Percentiles rank a stretch among this genome's conserved stretches.
These are phyloP conservation scores for Rhinogobius similis DNA, from an alignment of 2,113 vertebrate genomes.

Conservation along the genomic window DNA sequence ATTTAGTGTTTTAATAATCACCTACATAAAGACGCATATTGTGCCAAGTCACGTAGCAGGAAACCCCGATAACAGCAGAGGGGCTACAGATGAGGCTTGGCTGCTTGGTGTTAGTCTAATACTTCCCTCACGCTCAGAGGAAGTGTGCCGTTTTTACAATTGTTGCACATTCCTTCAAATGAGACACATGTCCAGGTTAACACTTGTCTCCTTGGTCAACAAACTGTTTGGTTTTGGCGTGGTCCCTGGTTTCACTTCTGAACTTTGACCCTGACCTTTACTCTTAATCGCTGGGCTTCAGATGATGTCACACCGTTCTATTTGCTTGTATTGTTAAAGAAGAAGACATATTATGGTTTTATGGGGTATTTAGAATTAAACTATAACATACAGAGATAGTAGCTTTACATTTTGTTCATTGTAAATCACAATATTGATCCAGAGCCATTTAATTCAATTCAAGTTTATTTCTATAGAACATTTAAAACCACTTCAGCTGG, in stretches of 20 bases:
- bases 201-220: constrained; percentile 29
- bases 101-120: constrained; percentile 39
- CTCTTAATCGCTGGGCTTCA: not conserved
- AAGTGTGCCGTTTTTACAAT: constrained; percentile 41
- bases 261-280: constrained; percentile 48
- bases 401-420: too few relatives aligned
- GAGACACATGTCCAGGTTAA: constrained; percentile 16
- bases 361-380: not conserved
- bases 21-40: constrained; percentile 39
- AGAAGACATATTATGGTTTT: not conserved
- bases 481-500: too few relatives aligned
- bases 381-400: too few relatives aligned
- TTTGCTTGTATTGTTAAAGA: not conserved
- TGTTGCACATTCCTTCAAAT: constrained; percentile 19
- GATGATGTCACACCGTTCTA: constrained; percentile 20
- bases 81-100: constrained; percentile 34
- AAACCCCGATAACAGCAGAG: constrained; percentile 50
- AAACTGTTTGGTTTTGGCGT: constrained; percentile 53
- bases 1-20: constrained; percentile 31
- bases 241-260: constrained; percentile 45
- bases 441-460: too few relatives aligned
- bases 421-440: not conserved
- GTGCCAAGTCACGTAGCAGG: constrained; percentile 66
- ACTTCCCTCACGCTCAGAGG: constrained; percentile 55
- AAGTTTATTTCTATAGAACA: too few relatives aligned